A percentile compares a stretch with the other conserved stretches of the same genome.
Evolutionary conservation across 2,797 vertebrate genomes (phyloP).

Genomic region (Paratrypauchen microcephalus): DNA sequence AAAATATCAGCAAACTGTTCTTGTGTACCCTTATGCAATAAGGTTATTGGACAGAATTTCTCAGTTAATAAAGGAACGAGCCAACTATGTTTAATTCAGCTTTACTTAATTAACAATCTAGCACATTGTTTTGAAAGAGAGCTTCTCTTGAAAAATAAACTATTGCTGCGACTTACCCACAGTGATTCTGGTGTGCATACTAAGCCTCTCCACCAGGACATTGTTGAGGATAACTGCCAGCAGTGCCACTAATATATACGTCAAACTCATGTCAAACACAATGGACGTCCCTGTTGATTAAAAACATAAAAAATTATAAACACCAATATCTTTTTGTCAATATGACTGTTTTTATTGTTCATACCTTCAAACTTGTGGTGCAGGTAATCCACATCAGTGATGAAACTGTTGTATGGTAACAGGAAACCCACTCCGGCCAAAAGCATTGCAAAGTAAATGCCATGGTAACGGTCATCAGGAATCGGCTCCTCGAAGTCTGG

Average conservation of each 20-base stretch:
- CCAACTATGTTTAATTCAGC: too few relatives aligned
- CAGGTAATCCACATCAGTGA: slow-evolving; percentile 95
- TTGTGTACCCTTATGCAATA: background rate
- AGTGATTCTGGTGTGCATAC: slow-evolving; percentile 91
- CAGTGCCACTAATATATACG: slow-evolving; percentile 93
- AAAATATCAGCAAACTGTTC: background rate
- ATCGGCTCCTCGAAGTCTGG: slow-evolving; percentile 82
- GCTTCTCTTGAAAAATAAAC: background rate
- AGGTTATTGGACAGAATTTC: background rate
- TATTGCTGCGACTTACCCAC: slow-evolving; percentile 78
- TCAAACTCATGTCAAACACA: slow-evolving; percentile 97
- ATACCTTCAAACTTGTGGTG: slow-evolving; percentile 94
- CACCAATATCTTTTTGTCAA: background rate
- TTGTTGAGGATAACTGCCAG: slow-evolving; percentile 94
- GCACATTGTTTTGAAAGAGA: too few relatives aligned
- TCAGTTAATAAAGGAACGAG: background rate
- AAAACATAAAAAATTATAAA: background rate
- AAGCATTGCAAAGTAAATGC: slow-evolving; percentile 97
- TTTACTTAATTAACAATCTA: too few relatives aligned
- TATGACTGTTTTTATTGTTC: background rate
- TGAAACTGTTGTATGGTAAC: slow-evolving; percentile 97
- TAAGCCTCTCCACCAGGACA: slow-evolving; percentile 89
- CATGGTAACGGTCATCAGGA: slow-evolving; percentile 92
- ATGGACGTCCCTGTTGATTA: slow-evolving; percentile 86
- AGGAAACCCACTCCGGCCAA: slow-evolving; percentile 96